Base-by-base conservation (phyloP, 2,113 vertebrate species). In the Catharus minimus region DNA sequence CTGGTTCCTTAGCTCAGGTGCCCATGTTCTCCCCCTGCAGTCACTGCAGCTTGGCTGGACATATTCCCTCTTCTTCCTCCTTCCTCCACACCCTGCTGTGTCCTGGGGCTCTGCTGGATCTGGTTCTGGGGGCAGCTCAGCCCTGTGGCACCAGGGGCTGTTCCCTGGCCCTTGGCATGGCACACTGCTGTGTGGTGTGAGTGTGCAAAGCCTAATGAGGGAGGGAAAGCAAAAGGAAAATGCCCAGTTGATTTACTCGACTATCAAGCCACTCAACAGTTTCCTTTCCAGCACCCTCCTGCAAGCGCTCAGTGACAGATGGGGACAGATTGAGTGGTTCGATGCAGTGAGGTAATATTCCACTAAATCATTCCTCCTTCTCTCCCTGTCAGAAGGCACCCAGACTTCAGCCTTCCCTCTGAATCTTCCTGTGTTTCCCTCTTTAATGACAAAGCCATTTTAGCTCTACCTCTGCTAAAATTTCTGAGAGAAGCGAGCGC, bases 341-440 rank as follows among this genome's bases (percentile, higher is more conserved):
- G 27, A 83, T 79, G 91, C 87, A 95, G 81, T 78, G 96, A 96
- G 86, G 89, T 95, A 93, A 95, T 95, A 95, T 86, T 90, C 86
- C 73, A 88, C 86, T 96, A 96, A 93, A 96, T 95, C 92, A 92
- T 84, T 81, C 62, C 80, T 79, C 74, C 93, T 71, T 82, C 75
- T 95, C 92, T 81, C 32, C 5, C 80, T 94, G 87, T 95, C 94
- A 93, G 73, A 93, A 92, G 77, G 71, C 53, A 91, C 33, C 44
- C 90, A 77, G 94, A 43, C 71, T 92, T 85, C 89, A 77, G 50
- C 46, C 36, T n/a, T 92, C 64, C 88, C 44, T 72, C 83, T 62
- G 47, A 84, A 72, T 88, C 55, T 74, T 82, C 50, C 53, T 47
- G 38, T 82, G n/a, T 67, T 90, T 81, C 47, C 69, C 46, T 46